phyloP scores from a whole-genome alignment of 2,113 vertebrate species.

The Microcebus jonahi region DNA sequence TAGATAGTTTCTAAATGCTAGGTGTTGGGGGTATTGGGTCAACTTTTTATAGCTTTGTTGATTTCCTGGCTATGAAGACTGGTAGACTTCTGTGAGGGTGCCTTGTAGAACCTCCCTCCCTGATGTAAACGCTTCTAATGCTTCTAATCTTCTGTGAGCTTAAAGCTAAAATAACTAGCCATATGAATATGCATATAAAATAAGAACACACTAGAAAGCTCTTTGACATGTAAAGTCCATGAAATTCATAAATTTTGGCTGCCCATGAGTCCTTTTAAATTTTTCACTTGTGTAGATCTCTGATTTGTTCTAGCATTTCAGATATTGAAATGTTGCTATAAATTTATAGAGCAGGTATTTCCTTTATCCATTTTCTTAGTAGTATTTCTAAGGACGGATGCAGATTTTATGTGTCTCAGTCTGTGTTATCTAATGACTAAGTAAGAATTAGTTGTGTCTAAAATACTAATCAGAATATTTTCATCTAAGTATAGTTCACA shows the following conservation, averaged over 20 bases:
- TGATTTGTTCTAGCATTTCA: not conserved
- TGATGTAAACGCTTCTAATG: not conserved
- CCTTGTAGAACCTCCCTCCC: not conserved
- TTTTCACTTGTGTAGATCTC: not conserved
- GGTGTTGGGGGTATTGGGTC: not conserved
- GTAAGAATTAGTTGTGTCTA: constrained; percentile 15
- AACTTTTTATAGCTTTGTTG: not conserved
- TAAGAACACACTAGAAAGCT: not conserved
- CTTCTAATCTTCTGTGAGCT: not conserved
- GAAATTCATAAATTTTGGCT: not conserved
- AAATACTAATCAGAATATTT: constrained; percentile 69
- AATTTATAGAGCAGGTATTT: not conserved
- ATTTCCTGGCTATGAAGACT: not conserved
- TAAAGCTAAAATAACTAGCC: not conserved
- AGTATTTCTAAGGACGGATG: not conserved
- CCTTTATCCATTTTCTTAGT: constrained; percentile 4
- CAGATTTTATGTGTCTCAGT: not conserved
- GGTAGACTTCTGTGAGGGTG: not conserved
- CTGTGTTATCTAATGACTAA: not conserved
- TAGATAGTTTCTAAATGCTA: not conserved
- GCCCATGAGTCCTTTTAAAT: not conserved
- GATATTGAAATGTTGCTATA: not conserved
- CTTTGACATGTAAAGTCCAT: not conserved
- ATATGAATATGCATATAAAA: not conserved
- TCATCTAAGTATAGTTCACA: constrained; percentile 78